Evolutionary conservation across 1,140 invertebrate genomes (phyloP).

Genomic region (Pomphorhynchus laevis): DNA sequence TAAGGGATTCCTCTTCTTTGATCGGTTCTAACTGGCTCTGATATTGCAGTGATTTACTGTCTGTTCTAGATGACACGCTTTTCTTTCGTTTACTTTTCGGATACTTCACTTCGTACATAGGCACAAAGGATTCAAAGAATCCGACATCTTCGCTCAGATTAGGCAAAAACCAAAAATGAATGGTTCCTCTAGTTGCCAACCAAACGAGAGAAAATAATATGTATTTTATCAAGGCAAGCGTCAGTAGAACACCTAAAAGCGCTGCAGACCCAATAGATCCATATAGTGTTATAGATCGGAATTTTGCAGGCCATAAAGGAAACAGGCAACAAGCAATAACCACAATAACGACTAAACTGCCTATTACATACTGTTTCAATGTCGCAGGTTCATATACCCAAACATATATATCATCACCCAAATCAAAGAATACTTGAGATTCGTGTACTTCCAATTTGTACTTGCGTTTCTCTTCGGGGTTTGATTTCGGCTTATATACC

Average conservation of each 20-base stretch:
- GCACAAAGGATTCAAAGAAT: constrained; percentile 89
- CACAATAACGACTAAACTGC: constrained; percentile 41
- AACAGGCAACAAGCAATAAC: constrained; percentile 81
- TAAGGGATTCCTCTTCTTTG: too few species aligned
- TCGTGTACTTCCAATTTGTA: constrained; percentile 68
- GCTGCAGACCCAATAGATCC: constrained; percentile 59
- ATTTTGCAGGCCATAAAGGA: constrained; percentile 66
- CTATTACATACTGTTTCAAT: constrained; percentile 71
- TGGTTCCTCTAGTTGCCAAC: constrained; percentile 44
- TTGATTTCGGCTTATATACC: constrained; percentile 12
- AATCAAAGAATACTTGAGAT: constrained; percentile 62
- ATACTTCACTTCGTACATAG: constrained; percentile 33
- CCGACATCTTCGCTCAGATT: constrained; percentile 93
- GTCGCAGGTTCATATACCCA: constrained; percentile 97
- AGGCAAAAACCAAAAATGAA: constrained; percentile 78
- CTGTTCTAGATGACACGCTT: too few species aligned
- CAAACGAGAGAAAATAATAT: constrained; percentile 66
- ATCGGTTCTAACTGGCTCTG: too few species aligned
- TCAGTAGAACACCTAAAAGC: constrained; percentile 62
- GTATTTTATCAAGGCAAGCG: constrained; percentile 36
- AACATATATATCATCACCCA: constrained; percentile 44
- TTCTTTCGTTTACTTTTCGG: not conserved
- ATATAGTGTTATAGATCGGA: constrained; percentile 79
- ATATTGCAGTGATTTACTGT: too few species aligned
- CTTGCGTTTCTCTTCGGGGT: constrained; percentile 19